Base-by-base conservation (phyloP, 2,113 vertebrate species). In the Oplegnathus fasciatus region DNA sequence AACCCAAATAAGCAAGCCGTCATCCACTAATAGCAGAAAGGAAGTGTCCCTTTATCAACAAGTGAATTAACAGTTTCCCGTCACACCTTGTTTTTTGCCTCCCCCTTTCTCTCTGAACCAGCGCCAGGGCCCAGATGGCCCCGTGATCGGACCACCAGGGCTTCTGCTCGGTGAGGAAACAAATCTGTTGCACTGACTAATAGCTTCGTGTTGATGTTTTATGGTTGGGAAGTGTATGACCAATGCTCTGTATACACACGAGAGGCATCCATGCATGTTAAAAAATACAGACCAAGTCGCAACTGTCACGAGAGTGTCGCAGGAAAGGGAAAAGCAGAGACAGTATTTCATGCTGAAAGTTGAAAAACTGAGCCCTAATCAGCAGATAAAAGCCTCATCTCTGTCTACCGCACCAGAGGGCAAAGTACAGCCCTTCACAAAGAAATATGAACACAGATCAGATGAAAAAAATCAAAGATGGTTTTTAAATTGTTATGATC, bases 1-100 rank as follows among this genome's bases (percentile, higher is more conserved):
- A 97, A 96, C 94, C 94, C 94, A 95, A 97, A 95, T 95, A 96
- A 96, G 96, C 94, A 93, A 91, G 88, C 92, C 79, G 93, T 69
- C 94, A 86, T 89, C 94, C 96, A 93, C 93, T 95, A 95, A 96
- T 94, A 95, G 93, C 95, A 92, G 94, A 96, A 93, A 97, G 96
- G 97, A 97, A 97, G 95, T 93, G 78, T 89, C 94, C 94, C 91
- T 95, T 95, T 95, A 96, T 97, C 96, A 96, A 95, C 91, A 94
- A 91, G 91, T 93, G 92, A 91, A 92, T 96, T 96, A 96, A 97
- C 94, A 93, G 95, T 96, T 98, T 97, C 96, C 96, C 94, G 93
- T 96, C 87, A 89, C 92, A 95, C 94, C 95, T 95, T 92, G 80
- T 92, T 95, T 91, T 92, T 52, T 46, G 75, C 88, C 88, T 84